Base-by-base conservation (phyloP, 1,140 invertebrate genomes). In the Lucilia cuprina region DNA sequence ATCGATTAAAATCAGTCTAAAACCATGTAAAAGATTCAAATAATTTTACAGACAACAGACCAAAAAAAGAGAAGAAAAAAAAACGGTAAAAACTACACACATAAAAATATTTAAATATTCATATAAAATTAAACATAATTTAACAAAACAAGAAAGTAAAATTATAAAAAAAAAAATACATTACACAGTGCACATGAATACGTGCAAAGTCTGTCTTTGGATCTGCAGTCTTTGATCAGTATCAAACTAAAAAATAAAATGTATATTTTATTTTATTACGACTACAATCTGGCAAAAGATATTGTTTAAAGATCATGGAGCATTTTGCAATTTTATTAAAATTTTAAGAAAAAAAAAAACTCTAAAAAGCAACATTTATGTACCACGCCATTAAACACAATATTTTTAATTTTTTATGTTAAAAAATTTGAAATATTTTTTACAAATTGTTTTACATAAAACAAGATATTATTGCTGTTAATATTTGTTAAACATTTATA, bases 71-170 rank as follows among this genome's bases (percentile, higher is more conserved):
- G 25, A 60, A 8, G 25, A 70, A 21, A 70, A 60, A 60, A 60
- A 60, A 60, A 60, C 2, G 5, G 25, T 30, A 30, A 30, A 30
- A 60, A 7, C 55, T 60, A 17, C 50, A 60, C 5, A 60, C 41
- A 41, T 41, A 21, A 70, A 70, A 70, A 70, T 70, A 70, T 70
- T 70, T 70, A 21, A 70, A 70, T 70, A 70, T 70, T 70, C 65
- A 70, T 70, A 19, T 70, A 70, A 70, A 70, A 70, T 25, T 70
- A 70, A 70, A 4, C 65, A 70, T 70, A 70, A 70, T 70, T 70
- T 70, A 70, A 25, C 10, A 70, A 65, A 19, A 70, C n/a, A 70
- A 21, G 19, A 70, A 70, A 70, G n/a, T 19, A 21, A 70, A 70
- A 21, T 41, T 41, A 41, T 41, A 41, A 41, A 41, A 41, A 41